Percentiles rank a stretch among this genome's conserved stretches.
Evolutionary conservation across 2,113 vertebrate genomes (phyloP).

Genomic region (Xiphophorus hellerii): DNA sequence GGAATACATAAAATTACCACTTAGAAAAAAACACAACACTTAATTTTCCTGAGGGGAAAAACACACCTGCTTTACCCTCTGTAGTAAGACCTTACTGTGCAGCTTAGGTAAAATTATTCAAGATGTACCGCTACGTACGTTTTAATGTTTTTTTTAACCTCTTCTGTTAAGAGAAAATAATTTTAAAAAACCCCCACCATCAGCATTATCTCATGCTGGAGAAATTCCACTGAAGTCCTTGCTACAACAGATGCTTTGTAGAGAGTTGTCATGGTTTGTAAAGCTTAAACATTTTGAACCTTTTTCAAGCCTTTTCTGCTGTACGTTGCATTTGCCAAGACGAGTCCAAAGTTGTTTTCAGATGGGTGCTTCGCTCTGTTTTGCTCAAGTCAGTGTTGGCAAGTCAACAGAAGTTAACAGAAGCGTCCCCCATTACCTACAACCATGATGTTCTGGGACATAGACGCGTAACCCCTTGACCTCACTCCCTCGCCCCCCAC

Average conservation of each 20-base stretch:
- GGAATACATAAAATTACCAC: background rate
- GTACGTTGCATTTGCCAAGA: background rate
- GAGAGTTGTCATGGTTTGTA: background rate
- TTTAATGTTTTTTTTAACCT: background rate
- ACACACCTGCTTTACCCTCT: too few relatives aligned
- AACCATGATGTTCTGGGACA: constrained; percentile 36
- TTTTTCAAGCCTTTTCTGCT: background rate
- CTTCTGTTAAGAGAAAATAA: background rate
- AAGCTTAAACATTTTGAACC: background rate
- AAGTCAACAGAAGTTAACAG: background rate
- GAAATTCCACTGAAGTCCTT: background rate
- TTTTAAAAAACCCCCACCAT: too few relatives aligned
- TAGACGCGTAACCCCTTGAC: constrained; percentile 46
- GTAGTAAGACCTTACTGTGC: too few relatives aligned
- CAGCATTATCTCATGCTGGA: background rate
- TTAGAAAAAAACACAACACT: background rate
- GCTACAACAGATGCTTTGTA: background rate
- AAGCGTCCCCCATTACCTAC: constrained; percentile 34
- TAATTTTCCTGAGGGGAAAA: too few relatives aligned
- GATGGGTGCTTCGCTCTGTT: constrained; percentile 1
- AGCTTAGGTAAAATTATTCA: background rate
- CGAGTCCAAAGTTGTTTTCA: background rate
- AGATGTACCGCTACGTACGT: background rate
- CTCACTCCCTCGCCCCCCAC: constrained; percentile 8
- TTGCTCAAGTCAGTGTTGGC: background rate